Base-by-base conservation (phyloP, 2,113 vertebrate genomes). In the Pygoscelis antarcticus region DNA sequence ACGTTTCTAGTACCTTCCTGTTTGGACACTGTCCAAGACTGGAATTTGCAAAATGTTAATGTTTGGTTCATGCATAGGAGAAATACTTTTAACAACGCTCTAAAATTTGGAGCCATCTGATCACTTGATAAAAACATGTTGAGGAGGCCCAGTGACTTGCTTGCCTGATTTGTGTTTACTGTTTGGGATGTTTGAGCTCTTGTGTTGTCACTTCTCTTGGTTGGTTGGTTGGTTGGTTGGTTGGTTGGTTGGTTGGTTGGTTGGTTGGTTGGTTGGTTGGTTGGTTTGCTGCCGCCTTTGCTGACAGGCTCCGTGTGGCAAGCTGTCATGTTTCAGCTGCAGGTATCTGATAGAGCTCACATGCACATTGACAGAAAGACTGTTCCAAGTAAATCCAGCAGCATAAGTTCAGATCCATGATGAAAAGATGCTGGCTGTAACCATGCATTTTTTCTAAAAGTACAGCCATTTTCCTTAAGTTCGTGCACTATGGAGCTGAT, bases 1-100 rank as follows among this genome's bases (percentile, higher is more conserved):
- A 72, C 9, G 9, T 90, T 97, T 91, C 88, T 71, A 61, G 93
- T 70, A 66, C 80, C 87, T 97, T 94, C 80, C 57, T 95, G 69
- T 97, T 83, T 96, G 92, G 77, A 96, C 90, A 94, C 57, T 34
- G 13, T 88, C 91, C 51, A 94, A 93, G 93, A 62, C 83, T 68
- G 62, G 81, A 97, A 89, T 77, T 72, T 9, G 8, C 70, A 87
- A 92, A 89, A 90, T 51, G 17, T 92, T 91, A 91, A 81, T 64
- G 54, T 90, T 80, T 93, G 20, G 10, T 75, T 92, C 81, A 54
- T 36, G 65, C 5, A 11, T 6, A 77, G 32, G 32, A 84, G 25
- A 90, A 95, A 75, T 38, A 65, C 18, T 30, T 93, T 71, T 51
- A 95, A 96, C 40, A 58, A 9, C 23, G 22, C 60, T 70, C 16